Evolutionary conservation across 2,797 vertebrate species (phyloP).

Genomic region (Leucoraja ocellata): DNA sequence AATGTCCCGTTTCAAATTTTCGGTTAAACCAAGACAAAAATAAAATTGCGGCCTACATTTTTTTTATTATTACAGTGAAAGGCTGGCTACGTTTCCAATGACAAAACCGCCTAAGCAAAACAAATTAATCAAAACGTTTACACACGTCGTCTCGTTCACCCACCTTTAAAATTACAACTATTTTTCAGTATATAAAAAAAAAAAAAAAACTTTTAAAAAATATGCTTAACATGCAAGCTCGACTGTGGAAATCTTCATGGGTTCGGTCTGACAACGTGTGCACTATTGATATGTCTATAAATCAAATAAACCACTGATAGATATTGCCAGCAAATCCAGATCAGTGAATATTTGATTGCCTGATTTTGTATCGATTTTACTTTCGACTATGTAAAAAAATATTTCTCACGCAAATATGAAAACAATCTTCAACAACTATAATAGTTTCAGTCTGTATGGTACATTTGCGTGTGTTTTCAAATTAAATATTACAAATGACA

Average conservation of each 20-base stretch:
- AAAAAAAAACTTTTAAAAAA: background rate
- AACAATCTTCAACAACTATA: background rate
- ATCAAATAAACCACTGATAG: background rate
- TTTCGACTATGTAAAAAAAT: background rate
- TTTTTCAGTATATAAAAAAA: background rate
- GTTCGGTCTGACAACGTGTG: background rate
- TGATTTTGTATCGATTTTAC: constrained; percentile 20
- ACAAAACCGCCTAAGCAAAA: background rate
- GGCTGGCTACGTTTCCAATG: background rate
- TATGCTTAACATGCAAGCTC: too few relatives aligned
- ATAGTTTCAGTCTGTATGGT: background rate
- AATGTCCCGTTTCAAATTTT: background rate
- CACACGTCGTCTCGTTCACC: background rate
- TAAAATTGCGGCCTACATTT: background rate
- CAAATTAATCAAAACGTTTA: background rate
- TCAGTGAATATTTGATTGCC: background rate
- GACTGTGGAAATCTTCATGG: background rate
- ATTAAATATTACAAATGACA: background rate
- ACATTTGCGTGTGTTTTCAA: too few relatives aligned
- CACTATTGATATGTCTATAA: background rate
- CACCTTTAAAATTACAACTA: background rate
- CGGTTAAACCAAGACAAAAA: background rate
- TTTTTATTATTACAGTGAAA: background rate
- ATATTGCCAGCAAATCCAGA: background rate
- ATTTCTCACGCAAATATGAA: background rate